Conservation (phyloP, 2,113 vertebrate species). For the Pan paniscus region DNA sequence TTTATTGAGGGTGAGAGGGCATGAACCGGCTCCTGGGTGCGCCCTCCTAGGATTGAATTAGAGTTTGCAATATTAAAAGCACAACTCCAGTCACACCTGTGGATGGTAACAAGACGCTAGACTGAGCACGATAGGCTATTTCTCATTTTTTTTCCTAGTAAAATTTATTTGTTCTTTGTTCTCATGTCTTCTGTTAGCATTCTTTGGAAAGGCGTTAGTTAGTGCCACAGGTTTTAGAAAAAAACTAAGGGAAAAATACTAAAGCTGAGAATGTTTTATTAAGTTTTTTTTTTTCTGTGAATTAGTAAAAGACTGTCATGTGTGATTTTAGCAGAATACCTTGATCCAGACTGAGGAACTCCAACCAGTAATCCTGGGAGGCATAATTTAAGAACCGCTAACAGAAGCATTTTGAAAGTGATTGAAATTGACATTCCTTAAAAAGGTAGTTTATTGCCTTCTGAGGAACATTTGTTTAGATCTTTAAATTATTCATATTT, state of each 20-base stretch:
- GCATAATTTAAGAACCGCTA: background rate
- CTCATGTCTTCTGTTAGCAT: background rate
- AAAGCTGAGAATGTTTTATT: background rate
- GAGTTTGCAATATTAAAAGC: background rate
- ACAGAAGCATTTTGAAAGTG: background rate
- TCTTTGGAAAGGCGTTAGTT: conserved; percentile 16
- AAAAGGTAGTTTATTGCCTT: background rate
- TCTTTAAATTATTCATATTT: background rate
- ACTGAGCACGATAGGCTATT: background rate
- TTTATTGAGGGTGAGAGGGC: background rate
- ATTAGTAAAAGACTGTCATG: background rate
- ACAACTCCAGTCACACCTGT: background rate
- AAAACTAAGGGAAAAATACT: background rate
- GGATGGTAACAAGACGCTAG: background rate
- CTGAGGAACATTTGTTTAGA: background rate
- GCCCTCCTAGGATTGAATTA: background rate
- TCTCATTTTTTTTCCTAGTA: background rate
- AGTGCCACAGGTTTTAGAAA: background rate
- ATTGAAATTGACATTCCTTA: background rate
- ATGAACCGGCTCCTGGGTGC: background rate
- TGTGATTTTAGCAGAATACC: background rate
- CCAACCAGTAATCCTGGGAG: background rate
- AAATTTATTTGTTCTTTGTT: conserved; percentile 8
- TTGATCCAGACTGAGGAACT: background rate
- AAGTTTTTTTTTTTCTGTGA: background rate